Evolutionary conservation across 2,888 invertebrate genomes (phyloP).

Genomic region (Hypena proboscidalis): DNA sequence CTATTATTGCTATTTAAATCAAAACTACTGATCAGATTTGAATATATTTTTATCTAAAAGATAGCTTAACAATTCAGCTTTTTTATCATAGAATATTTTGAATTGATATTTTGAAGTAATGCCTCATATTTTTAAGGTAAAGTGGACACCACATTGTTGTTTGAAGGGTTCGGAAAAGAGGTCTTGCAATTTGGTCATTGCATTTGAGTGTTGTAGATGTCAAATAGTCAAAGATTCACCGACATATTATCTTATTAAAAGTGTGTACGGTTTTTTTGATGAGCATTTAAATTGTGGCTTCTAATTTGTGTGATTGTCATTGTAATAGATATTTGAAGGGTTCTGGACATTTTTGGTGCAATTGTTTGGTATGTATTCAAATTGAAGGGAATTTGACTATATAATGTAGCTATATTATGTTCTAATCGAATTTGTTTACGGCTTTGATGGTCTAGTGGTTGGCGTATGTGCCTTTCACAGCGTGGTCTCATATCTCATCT

Average conservation of each 20-base stretch:
- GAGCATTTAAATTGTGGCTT: slow-evolving; percentile 33
- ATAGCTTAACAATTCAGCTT: neutral
- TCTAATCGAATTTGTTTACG: too few relatives aligned
- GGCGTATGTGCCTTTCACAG: too few relatives aligned
- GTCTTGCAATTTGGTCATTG: slow-evolving; percentile 55
- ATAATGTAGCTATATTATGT: too few relatives aligned
- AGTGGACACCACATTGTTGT: neutral
- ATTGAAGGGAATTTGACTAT: too few relatives aligned
- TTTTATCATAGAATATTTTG: neutral
- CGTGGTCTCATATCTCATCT: too few relatives aligned
- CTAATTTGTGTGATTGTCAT: slow-evolving; percentile 29
- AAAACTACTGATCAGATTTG: neutral
- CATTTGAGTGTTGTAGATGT: slow-evolving; percentile 50
- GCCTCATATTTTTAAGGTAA: neutral
- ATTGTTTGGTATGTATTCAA: too few relatives aligned
- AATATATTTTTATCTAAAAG: neutral
- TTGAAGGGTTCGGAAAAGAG: slow-evolving; percentile 49
- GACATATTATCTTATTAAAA: slow-evolving; percentile 72
- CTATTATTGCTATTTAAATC: neutral
- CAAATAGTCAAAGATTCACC: slow-evolving; percentile 78
- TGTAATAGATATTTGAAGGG: slow-evolving; percentile 17
- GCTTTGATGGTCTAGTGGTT: too few relatives aligned
- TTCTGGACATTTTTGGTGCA: too few relatives aligned
- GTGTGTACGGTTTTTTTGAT: slow-evolving; percentile 41
- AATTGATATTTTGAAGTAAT: neutral